Evolutionary conservation across 23 tunicate genomes (phyloP).

Genomic region (Phallusia fumigata): DNA sequence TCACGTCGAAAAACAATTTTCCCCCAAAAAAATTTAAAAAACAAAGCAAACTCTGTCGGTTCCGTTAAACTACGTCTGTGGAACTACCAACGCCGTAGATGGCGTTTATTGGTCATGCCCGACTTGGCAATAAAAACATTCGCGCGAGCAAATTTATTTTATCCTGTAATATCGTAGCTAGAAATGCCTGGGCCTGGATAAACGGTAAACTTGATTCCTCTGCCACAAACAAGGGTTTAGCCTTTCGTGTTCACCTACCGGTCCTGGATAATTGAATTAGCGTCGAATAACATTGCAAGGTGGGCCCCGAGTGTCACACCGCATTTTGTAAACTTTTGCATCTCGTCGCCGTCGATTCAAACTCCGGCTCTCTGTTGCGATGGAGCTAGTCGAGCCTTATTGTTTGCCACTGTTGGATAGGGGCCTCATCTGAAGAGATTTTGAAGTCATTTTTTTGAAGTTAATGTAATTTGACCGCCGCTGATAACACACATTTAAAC

Average conservation of each 20-base stretch:
- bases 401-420: no score
- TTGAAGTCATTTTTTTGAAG: no score
- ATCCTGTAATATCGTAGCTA: background rate
- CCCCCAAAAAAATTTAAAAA: background rate
- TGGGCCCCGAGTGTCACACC: background rate
- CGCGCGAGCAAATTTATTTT: background rate
- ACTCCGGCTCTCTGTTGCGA: no score
- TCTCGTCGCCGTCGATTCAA: no score
- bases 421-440: no score
- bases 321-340: no score
- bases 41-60: background rate
- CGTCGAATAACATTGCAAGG: background rate
- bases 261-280: background rate
- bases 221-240: background rate
- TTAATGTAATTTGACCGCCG: no score
- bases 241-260: background rate
- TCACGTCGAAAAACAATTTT: background rate
- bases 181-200: background rate
- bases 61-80: background rate
- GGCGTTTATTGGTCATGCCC: slow-evolving; percentile 3
- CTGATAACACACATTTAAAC: no score
- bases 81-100: background rate
- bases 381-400: no score
- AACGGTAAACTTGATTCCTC: background rate
- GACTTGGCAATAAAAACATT: background rate